These are phyloP conservation scores for Sesamia nonagrioides DNA, from an alignment of 1,140 invertebrate species.

Conservation along the genomic window DNA sequence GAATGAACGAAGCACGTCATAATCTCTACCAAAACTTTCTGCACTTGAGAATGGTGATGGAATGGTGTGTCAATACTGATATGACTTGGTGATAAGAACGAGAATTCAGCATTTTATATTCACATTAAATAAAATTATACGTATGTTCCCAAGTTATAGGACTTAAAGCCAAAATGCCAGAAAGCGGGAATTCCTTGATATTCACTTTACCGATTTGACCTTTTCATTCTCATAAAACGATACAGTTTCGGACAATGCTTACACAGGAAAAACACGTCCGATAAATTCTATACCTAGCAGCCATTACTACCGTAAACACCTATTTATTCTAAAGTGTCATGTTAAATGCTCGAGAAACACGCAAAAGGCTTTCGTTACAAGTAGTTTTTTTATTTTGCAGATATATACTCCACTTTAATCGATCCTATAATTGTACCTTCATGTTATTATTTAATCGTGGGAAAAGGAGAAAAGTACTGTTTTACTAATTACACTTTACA, in stretches of 20 bases:
- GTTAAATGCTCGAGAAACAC: conserved; percentile 16
- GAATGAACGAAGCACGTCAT: background rate
- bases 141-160: background rate
- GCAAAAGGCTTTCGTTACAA: conserved; percentile 24
- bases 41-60: background rate
- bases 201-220: no score
- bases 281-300: background rate
- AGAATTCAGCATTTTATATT: background rate
- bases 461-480: background rate
- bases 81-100: background rate
- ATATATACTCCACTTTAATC: conserved; percentile 20
- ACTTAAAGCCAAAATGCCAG: background rate
- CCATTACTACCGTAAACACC: conserved; percentile 13
- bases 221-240: background rate
- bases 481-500: background rate
- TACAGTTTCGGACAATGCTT: background rate
- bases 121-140: no score
- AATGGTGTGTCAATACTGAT: no score
- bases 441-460: background rate
- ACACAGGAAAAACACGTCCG: background rate
- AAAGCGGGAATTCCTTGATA: background rate
- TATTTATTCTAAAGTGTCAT: conserved; percentile 29
- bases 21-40: background rate
- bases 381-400: conserved; percentile 19
- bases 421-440: background rate